Conservation (phyloP, 2,113 vertebrate species). For the Narcine bancroftii region DNA sequence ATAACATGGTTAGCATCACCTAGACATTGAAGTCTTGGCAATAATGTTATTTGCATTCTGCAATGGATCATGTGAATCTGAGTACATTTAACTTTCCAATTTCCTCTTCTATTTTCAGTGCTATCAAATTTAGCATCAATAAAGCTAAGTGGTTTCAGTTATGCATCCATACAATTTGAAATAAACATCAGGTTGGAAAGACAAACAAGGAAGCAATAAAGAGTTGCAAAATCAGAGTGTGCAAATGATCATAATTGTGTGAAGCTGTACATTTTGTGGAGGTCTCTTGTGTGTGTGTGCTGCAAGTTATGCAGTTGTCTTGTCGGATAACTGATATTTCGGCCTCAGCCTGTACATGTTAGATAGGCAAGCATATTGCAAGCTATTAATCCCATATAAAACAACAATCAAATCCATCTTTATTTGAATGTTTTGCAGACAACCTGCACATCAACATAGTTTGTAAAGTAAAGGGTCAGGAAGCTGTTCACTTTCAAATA, state of each 20-base stretch:
- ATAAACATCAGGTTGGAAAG: not conserved
- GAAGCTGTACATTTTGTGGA: not conserved
- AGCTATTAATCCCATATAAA: not conserved
- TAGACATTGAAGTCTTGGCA: no score
- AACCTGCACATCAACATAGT: not conserved
- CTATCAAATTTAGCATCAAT: not conserved
- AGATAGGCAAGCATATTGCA: conserved; percentile 9
- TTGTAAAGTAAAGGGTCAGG: not conserved
- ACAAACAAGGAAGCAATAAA: not conserved
- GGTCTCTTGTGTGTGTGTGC: not conserved
- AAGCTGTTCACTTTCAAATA: not conserved
- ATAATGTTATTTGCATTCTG: no score
- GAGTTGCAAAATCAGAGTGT: not conserved
- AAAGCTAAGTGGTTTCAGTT: not conserved
- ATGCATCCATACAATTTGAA: not conserved
- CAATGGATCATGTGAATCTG: no score
- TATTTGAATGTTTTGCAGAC: not conserved
- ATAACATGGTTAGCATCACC: no score
- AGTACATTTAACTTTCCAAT: no score
- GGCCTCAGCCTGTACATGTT: not conserved
- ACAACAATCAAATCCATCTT: not conserved
- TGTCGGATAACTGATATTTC: not conserved
- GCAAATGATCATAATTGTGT: not conserved
- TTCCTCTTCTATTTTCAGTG: no score
- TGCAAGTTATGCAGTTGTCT: not conserved